These are phyloP conservation scores for Zosterops japonicus DNA, from an alignment of 2,113 vertebrate species.

Conservation along the genomic window DNA sequence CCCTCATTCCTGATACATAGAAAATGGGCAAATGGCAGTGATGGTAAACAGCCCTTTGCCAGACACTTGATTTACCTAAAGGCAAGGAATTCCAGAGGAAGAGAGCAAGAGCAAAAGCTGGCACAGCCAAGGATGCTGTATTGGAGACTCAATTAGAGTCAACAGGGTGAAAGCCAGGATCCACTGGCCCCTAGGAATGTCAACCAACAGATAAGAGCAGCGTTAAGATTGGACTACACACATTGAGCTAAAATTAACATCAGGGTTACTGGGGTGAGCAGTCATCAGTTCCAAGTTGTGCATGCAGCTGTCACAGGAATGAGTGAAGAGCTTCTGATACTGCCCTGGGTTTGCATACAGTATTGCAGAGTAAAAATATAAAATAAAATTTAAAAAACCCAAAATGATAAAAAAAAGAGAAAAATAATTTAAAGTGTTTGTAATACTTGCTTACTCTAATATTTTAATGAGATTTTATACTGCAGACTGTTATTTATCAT, in stretches of 20 bases:
- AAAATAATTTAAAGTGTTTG: neutral
- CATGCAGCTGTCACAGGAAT: neutral
- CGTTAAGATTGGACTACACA: neutral
- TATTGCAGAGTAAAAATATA: neutral
- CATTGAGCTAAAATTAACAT: neutral
- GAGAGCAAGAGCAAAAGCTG: neutral
- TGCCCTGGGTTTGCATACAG: neutral
- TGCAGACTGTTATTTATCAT: neutral
- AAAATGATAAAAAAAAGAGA: neutral
- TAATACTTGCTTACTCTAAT: neutral
- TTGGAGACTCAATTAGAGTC: neutral
- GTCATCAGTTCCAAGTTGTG: neutral
- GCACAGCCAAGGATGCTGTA: neutral
- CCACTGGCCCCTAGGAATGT: neutral
- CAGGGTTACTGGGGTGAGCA: neutral
- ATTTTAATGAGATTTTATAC: neutral
- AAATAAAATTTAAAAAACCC: neutral
- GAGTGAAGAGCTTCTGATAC: neutral
- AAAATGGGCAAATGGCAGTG: neutral
- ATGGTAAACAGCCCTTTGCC: neutral
- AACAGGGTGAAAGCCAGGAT: neutral
- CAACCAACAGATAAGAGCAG: neutral
- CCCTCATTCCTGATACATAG: neutral
- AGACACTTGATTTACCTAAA: neutral
- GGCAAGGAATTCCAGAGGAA: neutral